Percentiles rank a stretch among this genome's conserved stretches.
These are phyloP conservation scores for Xanthorhoe designata DNA, from an alignment of 2,888 invertebrate genomes.

Conservation along the genomic window DNA sequence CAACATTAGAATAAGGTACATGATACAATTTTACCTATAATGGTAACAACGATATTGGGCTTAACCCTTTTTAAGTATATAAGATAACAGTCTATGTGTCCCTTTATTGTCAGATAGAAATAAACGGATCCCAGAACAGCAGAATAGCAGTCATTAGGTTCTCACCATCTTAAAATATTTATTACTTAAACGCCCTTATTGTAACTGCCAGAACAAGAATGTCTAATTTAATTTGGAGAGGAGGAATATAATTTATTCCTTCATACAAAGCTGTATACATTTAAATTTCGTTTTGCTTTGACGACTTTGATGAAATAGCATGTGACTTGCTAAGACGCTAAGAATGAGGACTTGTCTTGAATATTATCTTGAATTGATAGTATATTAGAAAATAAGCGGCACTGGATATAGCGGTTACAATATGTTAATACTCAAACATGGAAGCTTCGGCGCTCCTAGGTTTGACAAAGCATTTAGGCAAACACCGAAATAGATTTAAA, in stretches of 20 bases:
- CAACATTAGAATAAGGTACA: no score
- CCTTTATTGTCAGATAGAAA: neutral
- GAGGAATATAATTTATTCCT: conserved; percentile 6
- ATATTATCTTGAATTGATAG: no score
- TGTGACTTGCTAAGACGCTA: neutral
- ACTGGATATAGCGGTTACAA: no score
- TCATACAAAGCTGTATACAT: neutral
- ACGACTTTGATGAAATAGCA: neutral
- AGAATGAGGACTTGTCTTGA: neutral
- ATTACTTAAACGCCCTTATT: neutral
- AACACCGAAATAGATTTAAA: no score
- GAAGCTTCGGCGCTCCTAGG: no score
- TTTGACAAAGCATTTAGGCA: no score
- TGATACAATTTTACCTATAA: no score
- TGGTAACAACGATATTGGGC: no score
- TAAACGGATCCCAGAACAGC: neutral
- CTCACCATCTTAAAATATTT: neutral
- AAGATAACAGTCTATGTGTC: neutral
- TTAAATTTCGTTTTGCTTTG: neutral
- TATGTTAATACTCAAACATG: no score
- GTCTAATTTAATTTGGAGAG: conserved; percentile 11
- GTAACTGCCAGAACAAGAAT: conserved; percentile 7
- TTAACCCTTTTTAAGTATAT: no score
- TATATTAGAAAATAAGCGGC: no score
- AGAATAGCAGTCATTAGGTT: neutral